Conservation (phyloP, 2,113 vertebrate species). For the Muntiacus muntjak region DNA sequence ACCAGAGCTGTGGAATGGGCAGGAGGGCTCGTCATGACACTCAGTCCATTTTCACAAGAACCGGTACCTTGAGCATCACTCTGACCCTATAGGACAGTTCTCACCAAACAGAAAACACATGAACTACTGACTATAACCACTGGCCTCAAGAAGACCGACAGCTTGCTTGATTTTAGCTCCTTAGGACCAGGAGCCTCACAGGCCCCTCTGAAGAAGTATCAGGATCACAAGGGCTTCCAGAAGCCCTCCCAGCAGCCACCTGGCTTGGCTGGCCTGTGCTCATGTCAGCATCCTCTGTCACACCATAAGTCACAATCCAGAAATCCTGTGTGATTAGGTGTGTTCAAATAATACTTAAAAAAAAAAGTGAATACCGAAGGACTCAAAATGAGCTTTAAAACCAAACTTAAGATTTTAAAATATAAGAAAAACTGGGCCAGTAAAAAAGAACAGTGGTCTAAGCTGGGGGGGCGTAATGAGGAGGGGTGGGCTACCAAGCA, state of each 20-base stretch:
- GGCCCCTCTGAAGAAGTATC: background rate
- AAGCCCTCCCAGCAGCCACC: background rate
- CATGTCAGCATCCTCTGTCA: background rate
- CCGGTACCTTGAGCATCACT: rapidly evolving
- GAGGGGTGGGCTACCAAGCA: background rate
- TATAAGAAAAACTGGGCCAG: background rate
- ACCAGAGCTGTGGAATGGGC: rapidly evolving
- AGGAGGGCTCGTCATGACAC: background rate
- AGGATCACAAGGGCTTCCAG: background rate
- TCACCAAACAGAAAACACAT: background rate
- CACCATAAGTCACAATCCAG: background rate
- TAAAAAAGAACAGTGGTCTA: background rate
- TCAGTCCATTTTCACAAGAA: background rate
- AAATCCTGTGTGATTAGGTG: background rate
- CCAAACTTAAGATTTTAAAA: background rate
- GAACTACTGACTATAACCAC: background rate
- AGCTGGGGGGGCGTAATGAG: background rate
- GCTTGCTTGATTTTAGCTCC: background rate
- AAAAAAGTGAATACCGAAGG: background rate
- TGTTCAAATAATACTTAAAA: background rate
- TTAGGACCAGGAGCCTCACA: background rate
- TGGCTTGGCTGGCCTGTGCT: background rate
- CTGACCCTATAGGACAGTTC: background rate
- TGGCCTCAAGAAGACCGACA: background rate
- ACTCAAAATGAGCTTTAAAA: background rate